phyloP scores from a whole-genome alignment of 2,888 invertebrate species.

The Lepas anatifera region DNA sequence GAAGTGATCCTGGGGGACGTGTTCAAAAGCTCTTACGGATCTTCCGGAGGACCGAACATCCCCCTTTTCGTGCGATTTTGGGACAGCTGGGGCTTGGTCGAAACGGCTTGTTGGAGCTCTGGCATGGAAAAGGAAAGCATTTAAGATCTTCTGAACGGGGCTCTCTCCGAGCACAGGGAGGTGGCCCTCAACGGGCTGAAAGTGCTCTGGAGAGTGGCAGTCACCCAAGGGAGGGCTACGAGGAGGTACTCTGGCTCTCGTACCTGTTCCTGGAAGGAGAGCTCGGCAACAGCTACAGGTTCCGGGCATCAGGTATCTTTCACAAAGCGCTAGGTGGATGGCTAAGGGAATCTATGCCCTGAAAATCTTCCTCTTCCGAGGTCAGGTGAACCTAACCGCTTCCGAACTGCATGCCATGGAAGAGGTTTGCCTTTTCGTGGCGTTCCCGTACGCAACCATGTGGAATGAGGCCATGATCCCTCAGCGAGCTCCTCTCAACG shows the following conservation, averaged over 20 bases:
- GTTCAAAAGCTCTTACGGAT: not conserved
- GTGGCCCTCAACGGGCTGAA: not conserved
- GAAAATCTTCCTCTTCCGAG: no score
- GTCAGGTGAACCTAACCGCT: no score
- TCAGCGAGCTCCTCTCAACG: no score
- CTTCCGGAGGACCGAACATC: not conserved
- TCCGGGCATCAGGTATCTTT: not conserved
- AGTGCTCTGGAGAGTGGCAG: slow-evolving; percentile 9
- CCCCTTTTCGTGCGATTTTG: not conserved
- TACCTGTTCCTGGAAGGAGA: not conserved
- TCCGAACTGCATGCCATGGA: no score
- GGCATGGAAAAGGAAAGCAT: not conserved
- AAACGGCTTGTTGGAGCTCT: not conserved
- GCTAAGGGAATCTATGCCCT: not conserved
- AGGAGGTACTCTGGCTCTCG: slow-evolving; percentile 9
- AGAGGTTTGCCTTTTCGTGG: no score
- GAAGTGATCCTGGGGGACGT: slow-evolving; percentile 13
- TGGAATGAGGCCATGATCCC: no score
- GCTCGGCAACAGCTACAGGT: not conserved
- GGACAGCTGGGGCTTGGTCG: slow-evolving; percentile 6
- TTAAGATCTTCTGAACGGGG: not conserved
- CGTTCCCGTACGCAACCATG: no score
- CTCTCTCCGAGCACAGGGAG: not conserved
- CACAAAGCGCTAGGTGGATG: not conserved
- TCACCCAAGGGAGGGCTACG: slow-evolving; percentile 12